Evolutionary conservation across 2,888 invertebrate genomes (phyloP).

Genomic region (Notodonta dromedarius): DNA sequence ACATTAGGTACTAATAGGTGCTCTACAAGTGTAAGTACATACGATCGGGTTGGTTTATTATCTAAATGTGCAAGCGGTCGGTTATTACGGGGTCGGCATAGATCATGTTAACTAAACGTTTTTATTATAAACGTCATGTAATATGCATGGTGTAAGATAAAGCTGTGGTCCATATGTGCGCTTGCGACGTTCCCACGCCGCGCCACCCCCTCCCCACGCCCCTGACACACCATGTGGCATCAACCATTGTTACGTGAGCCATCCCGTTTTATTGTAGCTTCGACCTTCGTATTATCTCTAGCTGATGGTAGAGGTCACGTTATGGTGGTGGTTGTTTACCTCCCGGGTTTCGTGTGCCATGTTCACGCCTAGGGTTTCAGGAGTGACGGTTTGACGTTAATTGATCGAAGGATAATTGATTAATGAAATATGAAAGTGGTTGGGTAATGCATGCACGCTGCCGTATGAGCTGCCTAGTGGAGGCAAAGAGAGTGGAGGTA

Average conservation of each 20-base stretch:
- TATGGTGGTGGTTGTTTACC: slow-evolving; percentile 63
- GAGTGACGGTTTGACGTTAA: slow-evolving; percentile 64
- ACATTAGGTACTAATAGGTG: slow-evolving; percentile 13
- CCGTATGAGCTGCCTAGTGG: slow-evolving; percentile 9
- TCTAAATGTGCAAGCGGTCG: slow-evolving; percentile 60
- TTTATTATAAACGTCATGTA: slow-evolving; percentile 71
- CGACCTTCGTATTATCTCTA: slow-evolving; percentile 27
- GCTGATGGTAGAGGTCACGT: slow-evolving; percentile 44
- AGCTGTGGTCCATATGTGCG: slow-evolving; percentile 81
- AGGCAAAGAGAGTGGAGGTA: no score
- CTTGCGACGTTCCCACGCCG: slow-evolving; percentile 69
- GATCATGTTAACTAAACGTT: slow-evolving; percentile 71
- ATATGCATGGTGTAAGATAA: slow-evolving; percentile 71
- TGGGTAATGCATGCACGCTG: slow-evolving; percentile 49
- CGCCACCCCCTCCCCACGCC: slow-evolving; percentile 50
- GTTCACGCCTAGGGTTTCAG: slow-evolving; percentile 78
- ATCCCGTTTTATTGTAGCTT: slow-evolving; percentile 40
- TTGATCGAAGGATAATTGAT: slow-evolving; percentile 77
- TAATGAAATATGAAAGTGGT: slow-evolving; percentile 65
- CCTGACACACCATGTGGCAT: slow-evolving; percentile 67
- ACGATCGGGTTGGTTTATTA: slow-evolving; percentile 47
- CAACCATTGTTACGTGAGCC: slow-evolving; percentile 61
- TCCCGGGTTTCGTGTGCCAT: slow-evolving; percentile 70
- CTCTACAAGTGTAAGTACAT: not conserved
- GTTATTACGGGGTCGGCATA: slow-evolving; percentile 60